These are phyloP conservation scores for Chrysocyon brachyurus DNA, from an alignment of 2,797 vertebrate genomes.

Conservation along the genomic window DNA sequence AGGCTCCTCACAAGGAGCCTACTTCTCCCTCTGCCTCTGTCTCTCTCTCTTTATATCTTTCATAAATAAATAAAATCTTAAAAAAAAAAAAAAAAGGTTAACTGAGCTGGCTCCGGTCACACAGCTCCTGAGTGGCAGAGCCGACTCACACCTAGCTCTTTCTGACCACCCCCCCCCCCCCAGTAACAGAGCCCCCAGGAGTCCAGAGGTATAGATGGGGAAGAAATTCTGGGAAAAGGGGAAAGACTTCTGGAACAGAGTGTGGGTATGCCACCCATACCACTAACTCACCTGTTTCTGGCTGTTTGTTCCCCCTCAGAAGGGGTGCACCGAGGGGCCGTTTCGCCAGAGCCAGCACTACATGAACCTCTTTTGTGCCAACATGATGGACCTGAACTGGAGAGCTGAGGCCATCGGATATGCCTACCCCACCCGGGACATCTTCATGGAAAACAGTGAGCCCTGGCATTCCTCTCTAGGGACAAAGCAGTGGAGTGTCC, in stretches of 20 bases:
- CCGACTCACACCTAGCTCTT: not conserved
- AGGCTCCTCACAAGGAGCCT: too few relatives aligned
- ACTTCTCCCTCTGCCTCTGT: too few relatives aligned
- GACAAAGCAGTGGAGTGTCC: not conserved
- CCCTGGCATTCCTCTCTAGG: not conserved
- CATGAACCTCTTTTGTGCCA: constrained; percentile 92
- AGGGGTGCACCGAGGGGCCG: constrained; percentile 89
- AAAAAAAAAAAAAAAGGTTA: too few relatives aligned
- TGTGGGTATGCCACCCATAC: accelerated
- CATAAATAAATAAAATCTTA: too few relatives aligned
- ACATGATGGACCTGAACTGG: constrained; percentile 94
- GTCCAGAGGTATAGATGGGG: not conserved
- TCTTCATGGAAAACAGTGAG: constrained; percentile 96
- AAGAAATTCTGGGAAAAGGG: not conserved
- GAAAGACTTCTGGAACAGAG: not conserved
- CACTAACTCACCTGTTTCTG: not conserved
- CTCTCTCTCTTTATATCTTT: too few relatives aligned
- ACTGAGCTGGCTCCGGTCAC: not conserved
- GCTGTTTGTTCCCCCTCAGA: constrained; percentile 85
- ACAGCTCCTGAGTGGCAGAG: not conserved
- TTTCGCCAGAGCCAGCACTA: constrained; percentile 88
- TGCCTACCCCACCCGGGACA: constrained; percentile 86
- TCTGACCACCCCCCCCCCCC: not conserved
- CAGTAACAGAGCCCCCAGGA: not conserved
- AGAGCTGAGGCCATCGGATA: constrained; percentile 86